Base-by-base conservation (phyloP, 2,113 vertebrate genomes). In the Bubo blakistoni region DNA sequence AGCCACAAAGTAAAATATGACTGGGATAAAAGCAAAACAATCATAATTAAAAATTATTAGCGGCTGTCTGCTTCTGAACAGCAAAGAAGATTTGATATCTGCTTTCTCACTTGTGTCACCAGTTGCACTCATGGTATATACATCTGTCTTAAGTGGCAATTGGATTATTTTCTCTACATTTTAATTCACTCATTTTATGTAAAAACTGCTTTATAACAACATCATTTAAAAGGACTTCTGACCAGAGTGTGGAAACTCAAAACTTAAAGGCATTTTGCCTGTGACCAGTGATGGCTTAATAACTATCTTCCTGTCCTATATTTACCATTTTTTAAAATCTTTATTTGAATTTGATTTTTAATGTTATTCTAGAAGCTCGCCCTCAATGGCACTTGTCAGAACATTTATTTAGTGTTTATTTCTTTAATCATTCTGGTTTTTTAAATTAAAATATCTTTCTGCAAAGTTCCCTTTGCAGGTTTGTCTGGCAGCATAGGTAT, bases 1-100 rank as follows among this genome's bases (percentile, higher is more conserved):
- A 96, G 81, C 96, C 97, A 79, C 97, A 97, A 96, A 98, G 97
- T 98, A 97, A 98, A 98, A 97, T 88, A 94, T 95, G 92, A 88
- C 78, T 86, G 66, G 83, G 49, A 97, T 98, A 97, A 98, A 98
- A 98, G 96, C 88, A 97, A 97, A 98, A 78, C 16, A 98, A 84
- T 88, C 71, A 7, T 70, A 96, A 97, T 91, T 94, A 83, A 84
- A 93, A 96, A 92, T 47, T 94, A 85, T 76, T 86, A 96, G 26
- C 34, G 40, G 54, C 76, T 85, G 76, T 72, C 92, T 73, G 4
- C 92, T 77, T 83, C 66, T 66, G 54, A 92, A 84, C 25, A 83
- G 26, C 63, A 65, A 81, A 92, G 84, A 81, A 92, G 84, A 74
- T 86, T 47, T 40, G 55, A 16, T 91, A 79, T 76, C 77, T 96